A percentile compares a stretch with the other conserved stretches of the same genome.
These are phyloP conservation scores for Dasysyrphus albostriatus DNA, from an alignment of 2,888 invertebrate species.

Conservation along the genomic window DNA sequence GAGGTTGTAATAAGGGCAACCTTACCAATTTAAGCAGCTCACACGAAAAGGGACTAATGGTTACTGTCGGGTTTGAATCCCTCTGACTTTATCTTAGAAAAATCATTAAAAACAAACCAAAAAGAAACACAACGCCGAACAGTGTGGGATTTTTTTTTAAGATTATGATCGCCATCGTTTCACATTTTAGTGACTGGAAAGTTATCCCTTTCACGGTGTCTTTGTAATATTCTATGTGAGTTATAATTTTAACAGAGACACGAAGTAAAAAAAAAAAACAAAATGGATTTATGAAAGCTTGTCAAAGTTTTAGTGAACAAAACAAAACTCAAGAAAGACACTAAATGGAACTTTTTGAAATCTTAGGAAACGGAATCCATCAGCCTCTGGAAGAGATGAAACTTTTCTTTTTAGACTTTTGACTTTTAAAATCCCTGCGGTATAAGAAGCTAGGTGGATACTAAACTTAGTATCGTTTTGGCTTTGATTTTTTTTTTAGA, in stretches of 20 bases:
- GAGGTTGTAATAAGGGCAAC: constrained; percentile 39
- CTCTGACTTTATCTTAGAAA: constrained; percentile 57
- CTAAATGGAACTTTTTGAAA: constrained; percentile 28
- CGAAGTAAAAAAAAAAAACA: constrained; percentile 10
- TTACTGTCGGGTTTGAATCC: constrained; percentile 28
- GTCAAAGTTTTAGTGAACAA: background rate
- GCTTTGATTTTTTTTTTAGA: too few species aligned
- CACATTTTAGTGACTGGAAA: constrained; percentile 48
- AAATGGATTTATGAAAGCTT: constrained; percentile 28
- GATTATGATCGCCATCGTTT: constrained; percentile 26
- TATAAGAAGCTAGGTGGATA: background rate
- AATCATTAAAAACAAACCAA: constrained; percentile 38
- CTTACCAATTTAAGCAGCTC: constrained; percentile 64
- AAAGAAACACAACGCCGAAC: background rate
- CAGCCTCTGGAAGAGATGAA: constrained; percentile 20
- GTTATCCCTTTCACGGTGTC: constrained; percentile 27
- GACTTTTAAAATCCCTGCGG: constrained; percentile 23
- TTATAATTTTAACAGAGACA: constrained; percentile 39
- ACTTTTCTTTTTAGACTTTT: background rate
- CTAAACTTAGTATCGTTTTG: background rate
- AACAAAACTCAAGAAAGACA: constrained; percentile 24
- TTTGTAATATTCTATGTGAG: constrained; percentile 17
- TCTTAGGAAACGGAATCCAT: background rate
- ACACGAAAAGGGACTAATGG: constrained; percentile 43
- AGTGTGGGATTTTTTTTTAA: background rate